Conservation (phyloP, 2,888 invertebrate species). For the Boloria euphrosyne region DNA sequence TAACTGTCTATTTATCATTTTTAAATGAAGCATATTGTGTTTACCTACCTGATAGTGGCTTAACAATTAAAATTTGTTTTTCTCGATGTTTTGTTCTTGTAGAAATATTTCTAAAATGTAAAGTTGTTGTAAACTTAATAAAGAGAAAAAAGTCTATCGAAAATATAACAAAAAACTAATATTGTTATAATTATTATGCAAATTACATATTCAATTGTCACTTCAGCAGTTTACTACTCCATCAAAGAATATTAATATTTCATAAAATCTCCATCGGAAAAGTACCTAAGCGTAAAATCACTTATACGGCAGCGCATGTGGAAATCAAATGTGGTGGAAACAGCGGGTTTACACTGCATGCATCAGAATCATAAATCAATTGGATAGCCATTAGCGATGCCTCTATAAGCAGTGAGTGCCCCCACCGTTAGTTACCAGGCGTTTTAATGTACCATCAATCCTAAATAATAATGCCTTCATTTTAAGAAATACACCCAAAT, state of each 20-base stretch:
- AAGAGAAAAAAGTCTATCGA: too few species aligned
- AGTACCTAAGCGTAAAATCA: slow-evolving; percentile 39
- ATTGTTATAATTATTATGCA: background rate
- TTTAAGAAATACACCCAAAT: background rate
- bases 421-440: slow-evolving; percentile 21
- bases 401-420: slow-evolving; percentile 40
- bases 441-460: slow-evolving; percentile 19
- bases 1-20: too few species aligned
- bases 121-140: too few species aligned
- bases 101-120: too few species aligned
- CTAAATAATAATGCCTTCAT: slow-evolving; percentile 9
- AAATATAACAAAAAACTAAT: background rate
- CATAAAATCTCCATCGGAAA: slow-evolving; percentile 30
- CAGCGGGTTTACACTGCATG: slow-evolving; percentile 46
- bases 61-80: too few species aligned
- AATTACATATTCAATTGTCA: slow-evolving; percentile 4
- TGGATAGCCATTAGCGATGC: slow-evolving; percentile 46
- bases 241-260: slow-evolving; percentile 28
- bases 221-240: background rate
- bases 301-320: slow-evolving; percentile 39
- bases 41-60: too few species aligned
- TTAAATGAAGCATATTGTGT: too few species aligned
- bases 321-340: slow-evolving; percentile 43
- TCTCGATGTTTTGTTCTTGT: too few species aligned
- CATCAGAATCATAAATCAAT: slow-evolving; percentile 68